Evolutionary conservation across 2,888 invertebrate genomes (phyloP), one percentile per base, ranked within the genome.

Genomic region (Euzophera pinguis): DNA sequence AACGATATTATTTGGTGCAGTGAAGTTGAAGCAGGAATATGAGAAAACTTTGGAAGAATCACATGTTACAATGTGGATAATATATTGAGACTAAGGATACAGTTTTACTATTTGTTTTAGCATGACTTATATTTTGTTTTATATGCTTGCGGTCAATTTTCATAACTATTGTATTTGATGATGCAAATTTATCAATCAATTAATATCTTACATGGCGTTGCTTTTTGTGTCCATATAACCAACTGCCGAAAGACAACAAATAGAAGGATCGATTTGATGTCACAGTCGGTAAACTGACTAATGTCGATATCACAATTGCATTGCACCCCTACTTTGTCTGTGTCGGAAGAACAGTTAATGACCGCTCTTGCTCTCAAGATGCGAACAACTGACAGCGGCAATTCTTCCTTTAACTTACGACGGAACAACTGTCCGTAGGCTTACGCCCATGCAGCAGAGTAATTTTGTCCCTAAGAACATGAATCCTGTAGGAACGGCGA

Each of bases 311-410:
- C 2, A 32, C 32, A 16, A 16, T 16, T 13, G 16, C 14, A n/a
- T 16, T 8, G 10, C 39, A 16, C 16, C 39, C 39, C 39, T 39
- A 39, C 57, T 32, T 32, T 9, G 32, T 4, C 57, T 59, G 34
- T 55, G 53, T 57, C 65, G 64, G 67, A 65, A 71, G 66, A 63
- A 55, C 52, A 57, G 50, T 64, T 69, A 75, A 75, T 75, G 69
- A 66, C 66, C 58, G 67, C 59, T 64, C 63, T 70, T 64, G 16
- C 58, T 50, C 57, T 45, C 55, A 60, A 62, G 61, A 64, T 59
- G 53, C 55, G 53, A 59, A 57, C 54, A 56, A 59, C 64, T 56
- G 60, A 65, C 63, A 62, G 62, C 58, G 50, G 57, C 58, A 53
- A 64, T 62, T 64, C 56, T 56, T 54, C 57, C 54, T 53, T 55